These are phyloP conservation scores for Lymantria monacha DNA, from an alignment of 2,888 invertebrate genomes.

Conservation along the genomic window DNA sequence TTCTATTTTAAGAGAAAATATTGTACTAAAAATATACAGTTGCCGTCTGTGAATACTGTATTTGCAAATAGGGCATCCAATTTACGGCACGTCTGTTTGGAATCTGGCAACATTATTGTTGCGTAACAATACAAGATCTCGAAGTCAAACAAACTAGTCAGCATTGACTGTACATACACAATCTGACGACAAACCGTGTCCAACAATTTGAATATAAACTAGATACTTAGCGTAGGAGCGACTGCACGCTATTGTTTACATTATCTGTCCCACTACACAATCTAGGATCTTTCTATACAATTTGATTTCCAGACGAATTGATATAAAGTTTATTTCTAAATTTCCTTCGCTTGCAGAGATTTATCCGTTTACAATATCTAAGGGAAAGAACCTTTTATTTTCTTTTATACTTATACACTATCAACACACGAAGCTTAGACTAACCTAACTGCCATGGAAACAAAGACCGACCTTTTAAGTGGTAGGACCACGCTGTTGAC, in stretches of 20 bases:
- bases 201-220: constrained; percentile 65
- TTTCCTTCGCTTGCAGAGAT: no score
- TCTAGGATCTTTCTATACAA: constrained; percentile 29
- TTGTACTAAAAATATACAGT: no score
- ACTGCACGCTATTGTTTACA: constrained; percentile 47
- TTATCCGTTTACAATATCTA: no score
- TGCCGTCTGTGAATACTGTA: background rate
- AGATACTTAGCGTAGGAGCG: constrained; percentile 39
- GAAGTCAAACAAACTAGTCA: constrained; percentile 30
- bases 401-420: no score
- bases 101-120: background rate
- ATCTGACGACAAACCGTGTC: constrained; percentile 33
- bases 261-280: constrained; percentile 23
- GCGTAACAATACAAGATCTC: constrained; percentile 21
- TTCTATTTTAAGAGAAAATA: no score
- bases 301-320: background rate
- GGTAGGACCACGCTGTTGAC: no score
- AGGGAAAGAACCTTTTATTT: no score
- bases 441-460: no score
- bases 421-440: no score
- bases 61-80: background rate
- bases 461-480: no score
- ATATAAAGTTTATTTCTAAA: no score
- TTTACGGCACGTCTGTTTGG: background rate
- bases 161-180: constrained; percentile 34